Evolutionary conservation across 2,888 invertebrate genomes (phyloP).

Genomic region (Apamea sordens): DNA sequence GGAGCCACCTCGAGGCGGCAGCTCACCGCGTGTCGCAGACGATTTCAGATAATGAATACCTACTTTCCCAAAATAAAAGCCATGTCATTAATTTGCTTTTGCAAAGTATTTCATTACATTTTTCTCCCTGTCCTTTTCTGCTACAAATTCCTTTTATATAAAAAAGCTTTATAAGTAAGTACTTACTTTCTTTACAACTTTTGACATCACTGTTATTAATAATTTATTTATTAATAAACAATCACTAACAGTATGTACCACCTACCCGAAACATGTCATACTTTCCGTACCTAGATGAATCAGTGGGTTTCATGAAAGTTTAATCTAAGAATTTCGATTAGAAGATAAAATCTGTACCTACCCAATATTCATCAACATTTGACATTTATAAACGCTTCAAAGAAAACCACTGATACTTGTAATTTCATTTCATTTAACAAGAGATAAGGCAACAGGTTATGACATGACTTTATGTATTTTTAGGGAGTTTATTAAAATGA

Average conservation of each 20-base stretch:
- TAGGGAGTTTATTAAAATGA: neutral
- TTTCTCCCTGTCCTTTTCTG: conserved; percentile 3
- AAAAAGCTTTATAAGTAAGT: neutral
- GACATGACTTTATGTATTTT: neutral
- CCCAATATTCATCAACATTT: conserved; percentile 6
- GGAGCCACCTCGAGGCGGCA: conserved; percentile 21
- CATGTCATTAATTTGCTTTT: conserved; percentile 58
- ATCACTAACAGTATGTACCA: neutral
- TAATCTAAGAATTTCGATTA: neutral
- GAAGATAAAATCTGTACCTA: neutral
- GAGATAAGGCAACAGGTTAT: neutral
- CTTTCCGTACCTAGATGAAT: neutral
- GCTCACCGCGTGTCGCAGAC: conserved; percentile 34
- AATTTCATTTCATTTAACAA: neutral
- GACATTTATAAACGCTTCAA: neutral
- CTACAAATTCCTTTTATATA: conserved; percentile 23
- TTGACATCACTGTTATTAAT: neutral
- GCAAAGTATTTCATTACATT: conserved; percentile 50
- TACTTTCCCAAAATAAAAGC: conserved; percentile 64
- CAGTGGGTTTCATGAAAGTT: neutral
- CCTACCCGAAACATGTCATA: neutral
- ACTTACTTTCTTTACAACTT: neutral
- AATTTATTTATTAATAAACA: neutral
- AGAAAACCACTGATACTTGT: neutral
- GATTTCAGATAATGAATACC: conserved; percentile 45